phyloP scores from a whole-genome alignment of 2,888 invertebrate species.

The Pammene aurita region DNA sequence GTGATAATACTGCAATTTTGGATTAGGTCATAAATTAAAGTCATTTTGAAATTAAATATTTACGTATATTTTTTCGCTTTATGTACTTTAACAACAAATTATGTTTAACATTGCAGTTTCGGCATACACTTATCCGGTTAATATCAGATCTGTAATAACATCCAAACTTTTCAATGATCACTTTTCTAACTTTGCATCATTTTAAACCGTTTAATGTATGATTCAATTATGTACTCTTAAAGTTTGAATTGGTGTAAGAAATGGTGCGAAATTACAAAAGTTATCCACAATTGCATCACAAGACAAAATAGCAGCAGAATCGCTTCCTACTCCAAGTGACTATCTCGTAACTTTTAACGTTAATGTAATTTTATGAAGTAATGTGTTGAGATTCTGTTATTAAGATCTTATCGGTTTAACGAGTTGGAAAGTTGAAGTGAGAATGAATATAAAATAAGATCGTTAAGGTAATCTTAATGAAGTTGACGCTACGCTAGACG shows the following conservation, averaged over 20 bases:
- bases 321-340: slow-evolving; percentile 54
- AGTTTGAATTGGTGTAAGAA: not conserved
- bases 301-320: slow-evolving; percentile 21
- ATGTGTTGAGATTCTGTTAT: slow-evolving; percentile 60
- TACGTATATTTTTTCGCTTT: slow-evolving; percentile 80
- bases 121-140: slow-evolving; percentile 25
- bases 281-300: slow-evolving; percentile 16
- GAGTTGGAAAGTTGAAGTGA: slow-evolving; percentile 59
- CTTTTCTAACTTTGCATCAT: slow-evolving; percentile 3
- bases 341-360: slow-evolving; percentile 60
- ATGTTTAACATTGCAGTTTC: slow-evolving; percentile 47
- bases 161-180: not conserved
- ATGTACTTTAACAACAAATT: slow-evolving; percentile 77
- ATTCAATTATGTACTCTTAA: not conserved
- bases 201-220: not conserved
- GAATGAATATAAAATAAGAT: slow-evolving; percentile 45
- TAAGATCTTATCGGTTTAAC: slow-evolving; percentile 58
- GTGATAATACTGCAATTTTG: too few relatives aligned
- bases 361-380: slow-evolving; percentile 61
- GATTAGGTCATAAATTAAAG: slow-evolving; percentile 50
- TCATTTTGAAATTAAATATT: slow-evolving; percentile 77
- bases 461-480: slow-evolving; percentile 49
- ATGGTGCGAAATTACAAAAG: slow-evolving; percentile 6
- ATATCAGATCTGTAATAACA: slow-evolving; percentile 12
- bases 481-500: slow-evolving; percentile 52